Conservation (phyloP, 2,888 invertebrate species). For the Dexiosoma caninum region DNA sequence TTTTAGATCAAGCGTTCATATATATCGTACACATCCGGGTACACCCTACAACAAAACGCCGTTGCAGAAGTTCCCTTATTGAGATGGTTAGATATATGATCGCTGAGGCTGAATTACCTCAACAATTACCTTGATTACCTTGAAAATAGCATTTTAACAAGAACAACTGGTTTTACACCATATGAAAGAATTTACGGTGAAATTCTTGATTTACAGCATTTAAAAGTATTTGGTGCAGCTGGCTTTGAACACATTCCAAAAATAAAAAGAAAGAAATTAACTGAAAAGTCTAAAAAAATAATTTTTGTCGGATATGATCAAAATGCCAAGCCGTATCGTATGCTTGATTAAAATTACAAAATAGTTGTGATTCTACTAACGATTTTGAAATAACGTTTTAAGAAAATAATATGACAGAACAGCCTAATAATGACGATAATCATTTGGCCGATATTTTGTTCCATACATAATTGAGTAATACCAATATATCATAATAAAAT, state of each 20-base stretch:
- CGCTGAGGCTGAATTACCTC: not conserved
- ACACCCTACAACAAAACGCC: conserved; percentile 12
- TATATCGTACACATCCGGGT: conserved; percentile 13
- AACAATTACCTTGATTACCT: not conserved
- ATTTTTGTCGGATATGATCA: not conserved
- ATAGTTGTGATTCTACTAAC: no score
- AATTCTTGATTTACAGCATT: not conserved
- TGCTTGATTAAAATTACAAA: not conserved
- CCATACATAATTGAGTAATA: no score
- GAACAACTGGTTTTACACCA: not conserved
- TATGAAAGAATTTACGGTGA: not conserved
- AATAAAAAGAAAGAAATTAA: not conserved
- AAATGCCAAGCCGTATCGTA: conserved; percentile 8
- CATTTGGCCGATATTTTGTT: no score
- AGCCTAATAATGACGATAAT: no score
- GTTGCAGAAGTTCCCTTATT: conserved; percentile 8
- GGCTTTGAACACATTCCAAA: conserved; percentile 11
- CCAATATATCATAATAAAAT: no score
- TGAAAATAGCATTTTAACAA: not conserved
- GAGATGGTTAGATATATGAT: conserved; percentile 17
- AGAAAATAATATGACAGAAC: no score
- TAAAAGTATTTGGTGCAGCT: not conserved
- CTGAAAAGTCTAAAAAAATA: not conserved
- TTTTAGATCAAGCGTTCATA: not conserved
- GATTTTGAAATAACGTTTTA: no score